phyloP scores from a whole-genome alignment of 2,113 vertebrate species.

The Galeopterus variegatus region DNA sequence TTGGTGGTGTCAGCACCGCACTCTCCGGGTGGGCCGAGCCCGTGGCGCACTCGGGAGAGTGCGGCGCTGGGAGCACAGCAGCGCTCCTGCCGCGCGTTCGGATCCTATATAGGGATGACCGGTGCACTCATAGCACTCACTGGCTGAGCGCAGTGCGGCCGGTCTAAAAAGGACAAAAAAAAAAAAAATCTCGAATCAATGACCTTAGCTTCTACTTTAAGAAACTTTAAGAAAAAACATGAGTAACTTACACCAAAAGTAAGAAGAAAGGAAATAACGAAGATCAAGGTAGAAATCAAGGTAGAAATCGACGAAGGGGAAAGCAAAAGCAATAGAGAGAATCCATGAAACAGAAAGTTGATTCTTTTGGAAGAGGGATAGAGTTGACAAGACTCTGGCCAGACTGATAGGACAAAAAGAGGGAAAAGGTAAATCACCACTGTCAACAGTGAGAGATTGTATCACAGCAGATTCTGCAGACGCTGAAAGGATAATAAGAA shows the following conservation, averaged over 20 bases:
- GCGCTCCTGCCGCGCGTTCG: too few species aligned
- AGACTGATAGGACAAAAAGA: not conserved
- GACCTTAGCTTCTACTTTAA: not conserved
- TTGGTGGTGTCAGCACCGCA: too few species aligned
- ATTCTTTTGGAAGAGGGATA: not conserved
- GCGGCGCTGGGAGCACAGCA: too few species aligned
- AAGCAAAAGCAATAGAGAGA: slow-evolving; percentile 2
- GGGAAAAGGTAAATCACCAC: not conserved
- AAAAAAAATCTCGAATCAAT: not conserved
- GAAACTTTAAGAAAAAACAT: not conserved
- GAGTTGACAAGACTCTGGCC: not conserved
- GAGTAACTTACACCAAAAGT: not conserved
- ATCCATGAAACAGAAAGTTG: not conserved
- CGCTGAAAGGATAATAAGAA: not conserved
- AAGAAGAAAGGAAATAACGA: slow-evolving; percentile 18
- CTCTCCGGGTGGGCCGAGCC: too few species aligned
- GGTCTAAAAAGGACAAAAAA: too few species aligned
- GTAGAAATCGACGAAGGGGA: not conserved
- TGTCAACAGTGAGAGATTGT: not conserved
- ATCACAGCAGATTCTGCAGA: not conserved
- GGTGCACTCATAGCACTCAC: too few species aligned
- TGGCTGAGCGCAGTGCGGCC: too few species aligned
- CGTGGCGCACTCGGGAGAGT: too few species aligned
- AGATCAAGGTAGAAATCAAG: not conserved
- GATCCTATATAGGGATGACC: too few species aligned